Evolutionary conservation across 2,113 vertebrate species (phyloP), one percentile per base, ranked within the genome.

Genomic region (Hiodon tergisus): DNA sequence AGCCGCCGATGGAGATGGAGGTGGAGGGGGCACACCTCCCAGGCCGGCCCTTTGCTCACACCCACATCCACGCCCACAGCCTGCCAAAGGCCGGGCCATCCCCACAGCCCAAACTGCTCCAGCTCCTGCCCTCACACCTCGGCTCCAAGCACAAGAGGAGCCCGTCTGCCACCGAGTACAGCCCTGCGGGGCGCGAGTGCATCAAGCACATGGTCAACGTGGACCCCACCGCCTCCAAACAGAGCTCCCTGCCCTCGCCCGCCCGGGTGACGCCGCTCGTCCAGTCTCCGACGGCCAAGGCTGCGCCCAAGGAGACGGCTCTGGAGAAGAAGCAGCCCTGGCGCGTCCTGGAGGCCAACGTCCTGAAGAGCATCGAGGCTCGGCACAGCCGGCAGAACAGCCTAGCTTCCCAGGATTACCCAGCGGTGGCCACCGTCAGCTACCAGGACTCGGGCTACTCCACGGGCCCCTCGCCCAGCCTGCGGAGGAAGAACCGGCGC

Each of bases 401-500:
- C 79, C 76, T 91, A 76, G 89, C 89, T 51, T 82, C 86, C 60
- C 91, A 91, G 74, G 91, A 93, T 70, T 93, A 91, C 74, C 86
- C 88, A 8, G 82, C 86, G 0, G 78, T 88, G 16, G 71, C 79
- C 9, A 75, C 72, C 2, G 68, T 90, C 78, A 91, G 86, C 79
- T 91, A 93, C 77, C 92, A 93, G 83, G 92, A 93, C 81, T 93
- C 92, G 6, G 92, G 92, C 70, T 93, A 93, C 80, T 93, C 92
- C 0, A 93, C 92, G 3, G 92, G 92, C 2, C 92, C 92, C 66
- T 93, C 92, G 62, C 92, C 91, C 60, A 92, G 91, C 77, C 73
- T 93, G 76, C 83, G 91, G 16, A 88, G 88, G 83, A 91, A 89
- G 80, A 93, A 90, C 77, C 89, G 91, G 53, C 88, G 87, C 71